phyloP scores from a whole-genome alignment of 2,113 vertebrate species.

The Corydoras maculifer region DNA sequence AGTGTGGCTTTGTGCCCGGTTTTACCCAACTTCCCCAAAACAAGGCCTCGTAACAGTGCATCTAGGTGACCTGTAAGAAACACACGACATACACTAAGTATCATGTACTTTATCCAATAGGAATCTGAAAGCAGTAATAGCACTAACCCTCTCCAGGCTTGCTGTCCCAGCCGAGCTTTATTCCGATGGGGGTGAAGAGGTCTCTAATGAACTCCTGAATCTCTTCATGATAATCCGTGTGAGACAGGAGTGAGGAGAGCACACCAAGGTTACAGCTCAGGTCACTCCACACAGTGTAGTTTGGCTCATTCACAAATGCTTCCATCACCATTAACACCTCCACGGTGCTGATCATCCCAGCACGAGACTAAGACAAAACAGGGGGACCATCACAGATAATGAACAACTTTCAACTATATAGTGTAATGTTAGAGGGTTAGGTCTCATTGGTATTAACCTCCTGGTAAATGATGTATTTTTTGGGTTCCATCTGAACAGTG shows the following conservation, averaged over 20 bases:
- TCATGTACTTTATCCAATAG: no score
- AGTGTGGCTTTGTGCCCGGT: conserved; percentile 90
- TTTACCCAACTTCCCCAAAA: conserved; percentile 91
- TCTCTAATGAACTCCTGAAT: conserved; percentile 92
- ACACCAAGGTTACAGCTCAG: conserved; percentile 97
- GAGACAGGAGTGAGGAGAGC: conserved; percentile 87
- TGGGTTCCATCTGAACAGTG: no score
- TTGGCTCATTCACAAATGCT: conserved; percentile 96
- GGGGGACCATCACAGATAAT: not conserved
- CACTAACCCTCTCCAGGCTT: conserved; percentile 86
- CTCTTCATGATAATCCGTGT: conserved; percentile 94
- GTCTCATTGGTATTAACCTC: no score
- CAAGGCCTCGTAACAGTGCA: conserved; percentile 84
- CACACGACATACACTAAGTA: not conserved
- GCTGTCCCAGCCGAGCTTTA: conserved; percentile 92
- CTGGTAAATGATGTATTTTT: no score
- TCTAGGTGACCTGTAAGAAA: conserved; percentile 79
- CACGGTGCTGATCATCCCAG: conserved; percentile 95
- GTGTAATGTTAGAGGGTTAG: no score
- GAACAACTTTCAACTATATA: no score
- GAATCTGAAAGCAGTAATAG: no score
- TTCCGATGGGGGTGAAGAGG: conserved; percentile 90
- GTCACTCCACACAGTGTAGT: conserved; percentile 98
- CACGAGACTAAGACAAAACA: conserved; percentile 74
- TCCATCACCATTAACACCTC: conserved; percentile 97